Evolutionary conservation across 2,888 invertebrate genomes (phyloP), one percentile per base, ranked within the genome.

Genomic region (Clanis bilineata): DNA sequence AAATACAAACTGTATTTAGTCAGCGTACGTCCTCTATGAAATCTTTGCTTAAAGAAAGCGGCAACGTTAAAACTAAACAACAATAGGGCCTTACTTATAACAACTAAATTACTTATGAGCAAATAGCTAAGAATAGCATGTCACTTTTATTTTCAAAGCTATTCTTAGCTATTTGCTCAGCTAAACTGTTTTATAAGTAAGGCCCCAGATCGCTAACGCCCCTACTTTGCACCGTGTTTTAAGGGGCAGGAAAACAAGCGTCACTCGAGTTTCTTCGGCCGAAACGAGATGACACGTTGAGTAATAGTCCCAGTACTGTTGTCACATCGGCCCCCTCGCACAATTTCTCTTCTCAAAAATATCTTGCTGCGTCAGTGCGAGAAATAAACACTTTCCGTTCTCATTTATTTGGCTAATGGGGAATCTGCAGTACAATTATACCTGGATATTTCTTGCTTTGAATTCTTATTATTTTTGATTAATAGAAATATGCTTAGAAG

Each of bases 211-310:
- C 39, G 23, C 41, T 23, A 7, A 10, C 28, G 41, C 55, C 59
- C 63, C 39, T 66, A 47, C 56, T 64, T 76, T 73, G 32, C 3
- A 57, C 60, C 63, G 18, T 28, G 28, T n/a, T 47, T 55, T 18
- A 57, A 63, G 62, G 60, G 74, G 68, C 71, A 77, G 76, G 79
- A 77, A 82, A 82, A 82, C 76, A 79, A 73, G 72, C 76, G 70
- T 79, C 77, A 73, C 68, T 72, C 69, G 69, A 67, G 72, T 74
- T 76, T 74, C 72, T 72, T 74, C 66, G 62, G 69, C 76, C 73
- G 71, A 79, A 80, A 79, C 78, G 77, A 83, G 85, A 85, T 86
- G 87, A 87, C 88, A 86, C 79, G 77, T 84, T 87, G 87, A 88
- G 83, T 86, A 88, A 88, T 88, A 85, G 87, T 82, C 76, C 68